phyloP scores from a whole-genome alignment of 2,888 invertebrate genomes.

The Trissonchulus sp. region DNA sequence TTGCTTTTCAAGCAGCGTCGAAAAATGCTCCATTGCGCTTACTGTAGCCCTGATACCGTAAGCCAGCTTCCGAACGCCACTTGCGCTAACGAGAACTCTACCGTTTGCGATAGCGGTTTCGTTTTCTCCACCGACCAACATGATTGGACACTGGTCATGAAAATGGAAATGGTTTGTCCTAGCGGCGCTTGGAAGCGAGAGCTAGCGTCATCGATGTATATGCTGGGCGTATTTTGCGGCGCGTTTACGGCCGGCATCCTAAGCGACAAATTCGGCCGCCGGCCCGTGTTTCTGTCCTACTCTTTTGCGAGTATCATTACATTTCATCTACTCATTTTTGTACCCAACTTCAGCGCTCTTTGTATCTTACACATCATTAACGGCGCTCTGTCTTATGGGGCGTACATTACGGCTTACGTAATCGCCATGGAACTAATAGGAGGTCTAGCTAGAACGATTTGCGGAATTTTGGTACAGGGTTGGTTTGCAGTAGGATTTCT shows the following conservation, averaged over 20 bases:
- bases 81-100: no score
- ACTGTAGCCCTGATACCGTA: no score
- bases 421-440: conserved; percentile 32
- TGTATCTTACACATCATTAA: conserved; percentile 23
- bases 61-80: no score
- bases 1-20: no score
- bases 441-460: conserved; percentile 29
- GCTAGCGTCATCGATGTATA: conserved; percentile 18
- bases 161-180: no score
- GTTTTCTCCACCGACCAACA: no score
- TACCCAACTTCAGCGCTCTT: conserved; percentile 21
- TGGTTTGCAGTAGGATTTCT: conserved; percentile 29
- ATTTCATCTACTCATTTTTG: conserved; percentile 16
- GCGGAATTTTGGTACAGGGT: conserved; percentile 30
- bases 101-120: no score
- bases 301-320: conserved; percentile 6
- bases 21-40: no score
- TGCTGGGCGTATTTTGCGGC: conserved; percentile 13
- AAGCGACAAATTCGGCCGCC: conserved; percentile 15
- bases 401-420: conserved; percentile 29
- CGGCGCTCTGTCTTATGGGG: conserved; percentile 28
- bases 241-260: not conserved
- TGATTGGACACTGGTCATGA: no score
- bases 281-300: conserved; percentile 18
- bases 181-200: conserved; percentile 14